Evolutionary conservation across 2,113 vertebrate genomes (phyloP).

Genomic region (Zeus faber): DNA sequence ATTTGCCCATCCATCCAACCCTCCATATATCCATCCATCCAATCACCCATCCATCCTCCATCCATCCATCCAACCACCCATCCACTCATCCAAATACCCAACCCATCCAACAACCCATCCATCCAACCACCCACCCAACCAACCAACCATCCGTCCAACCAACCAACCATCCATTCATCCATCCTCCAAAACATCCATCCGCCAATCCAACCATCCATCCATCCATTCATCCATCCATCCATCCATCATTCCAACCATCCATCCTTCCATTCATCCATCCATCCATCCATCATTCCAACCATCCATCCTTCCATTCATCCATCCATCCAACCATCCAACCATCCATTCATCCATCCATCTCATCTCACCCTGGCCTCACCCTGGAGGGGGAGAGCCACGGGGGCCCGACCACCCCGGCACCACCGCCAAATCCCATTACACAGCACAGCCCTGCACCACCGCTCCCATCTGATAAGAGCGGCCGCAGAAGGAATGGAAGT

Average conservation of each 20-base stretch:
- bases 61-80: neutral
- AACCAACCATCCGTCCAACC: constrained; percentile 48
- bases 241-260: constrained; percentile 48
- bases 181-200: neutral
- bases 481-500: constrained; percentile 60
- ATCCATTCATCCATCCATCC: constrained; percentile 49
- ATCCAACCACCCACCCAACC: constrained; percentile 50
- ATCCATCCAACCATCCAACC: constrained; percentile 50
- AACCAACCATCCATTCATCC: neutral
- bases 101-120: neutral
- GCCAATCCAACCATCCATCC: neutral
- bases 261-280: constrained; percentile 7
- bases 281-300: neutral
- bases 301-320: neutral
- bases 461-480: constrained; percentile 69
- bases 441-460: constrained; percentile 57
- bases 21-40: constrained; percentile 42
- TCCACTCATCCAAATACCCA: neutral
- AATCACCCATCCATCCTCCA: constrained; percentile 50
- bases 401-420: constrained; percentile 33
- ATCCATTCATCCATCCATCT: constrained; percentile 47
- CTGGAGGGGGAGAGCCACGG: constrained; percentile 26
- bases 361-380: no score
- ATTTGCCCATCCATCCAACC: constrained; percentile 46
- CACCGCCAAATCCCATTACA: constrained; percentile 70